phyloP scores from a whole-genome alignment of 2,113 vertebrate species.

The Lasiurus borealis region DNA sequence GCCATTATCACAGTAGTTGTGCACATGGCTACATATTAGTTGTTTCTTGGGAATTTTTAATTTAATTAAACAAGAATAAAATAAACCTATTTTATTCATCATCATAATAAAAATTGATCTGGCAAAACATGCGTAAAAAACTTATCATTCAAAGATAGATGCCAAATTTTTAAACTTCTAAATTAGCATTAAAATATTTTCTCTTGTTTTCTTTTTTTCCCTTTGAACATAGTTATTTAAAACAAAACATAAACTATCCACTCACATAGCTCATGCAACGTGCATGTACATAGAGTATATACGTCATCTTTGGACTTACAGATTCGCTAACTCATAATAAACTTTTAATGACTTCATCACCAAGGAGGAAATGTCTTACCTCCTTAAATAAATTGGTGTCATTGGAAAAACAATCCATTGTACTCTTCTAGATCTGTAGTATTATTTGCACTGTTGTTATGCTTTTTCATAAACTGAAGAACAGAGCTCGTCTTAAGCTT shows the following conservation, averaged over 20 bases:
- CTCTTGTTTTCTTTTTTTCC: neutral
- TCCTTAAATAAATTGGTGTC: neutral
- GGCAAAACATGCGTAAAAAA: neutral
- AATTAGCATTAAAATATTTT: slow-evolving; percentile 25
- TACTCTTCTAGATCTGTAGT: neutral
- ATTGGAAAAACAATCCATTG: slow-evolving; percentile 20
- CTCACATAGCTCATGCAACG: neutral
- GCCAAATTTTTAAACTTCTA: slow-evolving; percentile 22
- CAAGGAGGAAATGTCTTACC: neutral
- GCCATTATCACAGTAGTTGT: neutral
- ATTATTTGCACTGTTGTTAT: neutral
- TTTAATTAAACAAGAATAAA: neutral
- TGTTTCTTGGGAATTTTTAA: neutral
- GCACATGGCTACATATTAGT: neutral
- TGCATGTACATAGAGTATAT: slow-evolving; percentile 5
- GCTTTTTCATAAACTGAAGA: neutral
- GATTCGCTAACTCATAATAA: slow-evolving; percentile 25
- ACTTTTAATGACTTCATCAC: slow-evolving; percentile 59
- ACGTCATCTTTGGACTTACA: neutral
- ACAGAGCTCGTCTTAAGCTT: slow-evolving; percentile 12
- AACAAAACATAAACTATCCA: slow-evolving; percentile 41
- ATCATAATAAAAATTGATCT: neutral
- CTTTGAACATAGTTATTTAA: slow-evolving; percentile 19
- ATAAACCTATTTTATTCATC: neutral
- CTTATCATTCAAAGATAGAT: neutral